phyloP scores from a whole-genome alignment of 2,888 invertebrate genomes.

The Polylopha cassiicola region DNA sequence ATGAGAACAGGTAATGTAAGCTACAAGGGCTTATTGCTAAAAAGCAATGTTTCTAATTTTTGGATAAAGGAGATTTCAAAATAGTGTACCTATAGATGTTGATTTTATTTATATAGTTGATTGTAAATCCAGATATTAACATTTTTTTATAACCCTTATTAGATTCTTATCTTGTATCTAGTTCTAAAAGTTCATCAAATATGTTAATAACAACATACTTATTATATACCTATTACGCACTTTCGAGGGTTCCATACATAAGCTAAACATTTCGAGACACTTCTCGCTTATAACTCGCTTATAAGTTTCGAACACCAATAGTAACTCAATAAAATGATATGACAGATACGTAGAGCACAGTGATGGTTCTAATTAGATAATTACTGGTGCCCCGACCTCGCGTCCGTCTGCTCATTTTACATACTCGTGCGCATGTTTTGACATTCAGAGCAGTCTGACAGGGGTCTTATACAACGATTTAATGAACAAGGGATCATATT shows the following conservation, averaged over 20 bases:
- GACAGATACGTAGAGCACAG: conserved; percentile 31
- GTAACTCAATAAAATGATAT: conserved; percentile 24
- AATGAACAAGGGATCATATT: conserved; percentile 7
- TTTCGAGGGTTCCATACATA: not conserved
- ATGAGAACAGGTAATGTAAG: too few species aligned
- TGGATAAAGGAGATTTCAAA: too few species aligned
- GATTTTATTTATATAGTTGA: too few species aligned
- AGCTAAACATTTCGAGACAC: not conserved
- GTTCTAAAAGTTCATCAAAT: too few species aligned
- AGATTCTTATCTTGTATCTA: too few species aligned
- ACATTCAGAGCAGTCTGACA: conserved; percentile 17
- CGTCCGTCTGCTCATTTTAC: conserved; percentile 32
- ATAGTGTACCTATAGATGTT: too few species aligned
- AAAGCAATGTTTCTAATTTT: too few species aligned
- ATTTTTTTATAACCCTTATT: too few species aligned
- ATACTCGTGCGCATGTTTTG: conserved; percentile 18
- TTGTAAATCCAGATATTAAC: too few species aligned
- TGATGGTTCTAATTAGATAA: conserved; percentile 41
- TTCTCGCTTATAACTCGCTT: not conserved
- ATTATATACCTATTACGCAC: conserved; percentile 2
- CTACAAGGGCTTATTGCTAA: too few species aligned
- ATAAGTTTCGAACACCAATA: conserved; percentile 4
- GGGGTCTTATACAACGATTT: conserved; percentile 7
- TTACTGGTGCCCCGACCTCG: conserved; percentile 35
- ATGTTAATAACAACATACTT: too few species aligned